These are phyloP conservation scores for Gasterosteus aculeatus DNA, from an alignment of 2,113 vertebrate species.

Conservation along the genomic window DNA sequence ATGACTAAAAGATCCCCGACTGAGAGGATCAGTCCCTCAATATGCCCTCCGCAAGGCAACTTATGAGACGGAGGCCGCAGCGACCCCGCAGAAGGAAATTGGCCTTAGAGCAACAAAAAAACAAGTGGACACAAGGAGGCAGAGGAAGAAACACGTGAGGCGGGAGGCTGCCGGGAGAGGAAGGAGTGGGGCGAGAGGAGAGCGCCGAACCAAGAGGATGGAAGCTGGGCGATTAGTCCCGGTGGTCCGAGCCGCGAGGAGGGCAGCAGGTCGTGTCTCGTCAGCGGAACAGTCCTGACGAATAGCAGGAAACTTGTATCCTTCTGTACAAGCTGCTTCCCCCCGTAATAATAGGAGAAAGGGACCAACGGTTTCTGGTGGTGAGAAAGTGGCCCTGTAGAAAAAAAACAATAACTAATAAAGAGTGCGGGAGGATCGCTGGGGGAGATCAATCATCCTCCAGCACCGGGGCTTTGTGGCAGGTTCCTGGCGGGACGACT, in stretches of 20 bases:
- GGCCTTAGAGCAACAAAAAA: conserved; percentile 50
- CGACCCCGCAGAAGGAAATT: conserved; percentile 66
- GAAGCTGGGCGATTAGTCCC: conserved; percentile 37
- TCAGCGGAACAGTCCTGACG: conserved; percentile 58
- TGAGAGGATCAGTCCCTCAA: conserved; percentile 76
- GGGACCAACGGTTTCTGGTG: conserved; percentile 44
- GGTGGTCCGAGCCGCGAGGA: conserved; percentile 40
- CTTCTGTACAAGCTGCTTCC: conserved; percentile 77
- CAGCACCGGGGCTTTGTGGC: conserved; percentile 35
- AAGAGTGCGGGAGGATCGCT: conserved; percentile 63
- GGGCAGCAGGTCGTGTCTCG: conserved; percentile 57
- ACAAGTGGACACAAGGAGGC: conserved; percentile 34
- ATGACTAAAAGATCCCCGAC: conserved; percentile 77
- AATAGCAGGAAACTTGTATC: conserved; percentile 76
- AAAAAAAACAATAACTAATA: conserved; percentile 61
- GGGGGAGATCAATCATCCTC: conserved; percentile 63
- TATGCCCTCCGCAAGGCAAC: conserved; percentile 71
- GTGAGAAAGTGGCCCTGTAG: conserved; percentile 63
- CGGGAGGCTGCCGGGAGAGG: conserved; percentile 48
- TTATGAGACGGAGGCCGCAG: conserved; percentile 80
- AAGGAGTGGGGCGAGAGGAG: conserved; percentile 20
- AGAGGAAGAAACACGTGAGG: conserved; percentile 44
- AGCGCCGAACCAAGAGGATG: conserved; percentile 45
- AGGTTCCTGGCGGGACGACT: conserved; percentile 58
- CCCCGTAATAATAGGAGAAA: conserved; percentile 51